A percentile compares a stretch with the other conserved stretches of the same genome.
phyloP scores from a whole-genome alignment of 2,113 vertebrate genomes.

The Charadrius vociferus region DNA sequence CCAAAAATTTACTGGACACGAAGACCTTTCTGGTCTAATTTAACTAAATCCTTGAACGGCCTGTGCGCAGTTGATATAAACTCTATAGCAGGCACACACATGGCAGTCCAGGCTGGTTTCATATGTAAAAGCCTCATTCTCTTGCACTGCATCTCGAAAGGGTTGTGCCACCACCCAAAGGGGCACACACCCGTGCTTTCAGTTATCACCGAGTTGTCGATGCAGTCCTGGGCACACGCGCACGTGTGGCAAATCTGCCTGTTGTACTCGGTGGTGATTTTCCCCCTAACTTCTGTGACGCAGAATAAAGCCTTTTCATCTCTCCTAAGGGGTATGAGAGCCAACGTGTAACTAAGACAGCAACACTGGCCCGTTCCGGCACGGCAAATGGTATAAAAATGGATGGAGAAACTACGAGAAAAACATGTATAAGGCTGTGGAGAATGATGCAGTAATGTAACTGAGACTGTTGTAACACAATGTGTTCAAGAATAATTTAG shows the following conservation, averaged over 20 bases:
- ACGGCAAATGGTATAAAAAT: not conserved
- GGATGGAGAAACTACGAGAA: not conserved
- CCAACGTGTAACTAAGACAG: not conserved
- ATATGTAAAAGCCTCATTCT: not conserved
- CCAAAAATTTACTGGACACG: not conserved
- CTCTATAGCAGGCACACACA: fast-evolving
- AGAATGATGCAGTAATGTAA: not conserved
- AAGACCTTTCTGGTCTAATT: not conserved
- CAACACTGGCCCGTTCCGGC: not conserved
- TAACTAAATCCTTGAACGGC: not conserved
- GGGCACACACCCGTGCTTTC: fast-evolving
- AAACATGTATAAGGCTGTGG: not conserved
- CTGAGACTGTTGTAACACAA: not conserved
- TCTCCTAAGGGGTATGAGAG: not conserved
- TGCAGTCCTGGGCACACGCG: not conserved
- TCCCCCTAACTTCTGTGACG: not conserved
- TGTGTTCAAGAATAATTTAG: not conserved
- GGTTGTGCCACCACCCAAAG: not conserved
- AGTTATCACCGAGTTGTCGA: not conserved
- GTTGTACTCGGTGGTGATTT: not conserved
- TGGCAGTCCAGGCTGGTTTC: not conserved
- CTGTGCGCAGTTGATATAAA: not conserved
- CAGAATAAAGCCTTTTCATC: not conserved
- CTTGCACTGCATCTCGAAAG: not conserved
- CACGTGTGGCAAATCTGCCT: fast-evolving